phyloP scores from a whole-genome alignment of 35 echinoderm and acorn worm species.

The Ophiothrix spiculata region DNA sequence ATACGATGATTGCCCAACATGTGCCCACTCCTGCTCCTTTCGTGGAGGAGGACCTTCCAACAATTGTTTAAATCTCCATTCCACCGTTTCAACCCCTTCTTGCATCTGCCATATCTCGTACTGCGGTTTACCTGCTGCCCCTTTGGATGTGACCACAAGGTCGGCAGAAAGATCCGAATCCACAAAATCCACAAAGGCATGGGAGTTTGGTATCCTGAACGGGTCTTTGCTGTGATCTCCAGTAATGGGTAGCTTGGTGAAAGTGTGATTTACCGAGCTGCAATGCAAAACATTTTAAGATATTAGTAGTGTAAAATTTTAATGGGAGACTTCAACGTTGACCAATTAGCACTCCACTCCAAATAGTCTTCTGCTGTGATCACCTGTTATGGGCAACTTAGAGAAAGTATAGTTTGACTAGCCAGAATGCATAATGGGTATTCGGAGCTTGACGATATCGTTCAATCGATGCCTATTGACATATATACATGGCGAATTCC shows the following conservation, averaged over 20 bases:
- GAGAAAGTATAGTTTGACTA: no score
- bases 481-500: no score
- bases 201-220: slow-evolving; percentile 43
- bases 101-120: slow-evolving; percentile 40
- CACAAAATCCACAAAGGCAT: slow-evolving; percentile 64
- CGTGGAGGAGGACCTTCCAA: background rate
- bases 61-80: background rate
- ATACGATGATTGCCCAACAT: slow-evolving; percentile 73
- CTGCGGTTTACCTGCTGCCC: background rate
- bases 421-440: no score
- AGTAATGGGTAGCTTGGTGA: background rate
- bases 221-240: background rate
- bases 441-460: no score
- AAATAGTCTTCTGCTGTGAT: no score
- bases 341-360: no score
- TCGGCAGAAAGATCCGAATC: slow-evolving; percentile 45
- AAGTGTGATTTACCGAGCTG: no score
- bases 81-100: background rate
- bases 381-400: no score
- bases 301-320: no score
- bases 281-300: no score
- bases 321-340: no score
- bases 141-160: slow-evolving; percentile 38
- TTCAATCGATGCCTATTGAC: no score
- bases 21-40: background rate